These are phyloP conservation scores for Tapirus indicus DNA, from an alignment of 2,797 vertebrate genomes.

Conservation along the genomic window DNA sequence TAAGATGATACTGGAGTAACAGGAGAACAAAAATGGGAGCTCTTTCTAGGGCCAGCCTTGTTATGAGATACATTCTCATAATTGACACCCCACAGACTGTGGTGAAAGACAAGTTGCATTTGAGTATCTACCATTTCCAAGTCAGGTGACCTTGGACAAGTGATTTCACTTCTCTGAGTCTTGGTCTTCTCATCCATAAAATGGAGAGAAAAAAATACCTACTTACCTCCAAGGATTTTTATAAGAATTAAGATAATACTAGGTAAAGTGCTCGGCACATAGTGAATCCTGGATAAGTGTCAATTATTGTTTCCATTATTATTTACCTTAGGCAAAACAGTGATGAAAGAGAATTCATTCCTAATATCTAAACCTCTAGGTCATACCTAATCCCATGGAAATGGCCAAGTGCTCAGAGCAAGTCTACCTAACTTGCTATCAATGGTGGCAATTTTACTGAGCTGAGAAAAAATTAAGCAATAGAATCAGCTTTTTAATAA, in stretches of 20 bases:
- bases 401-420: background rate
- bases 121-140: background rate
- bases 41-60: background rate
- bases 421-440: background rate
- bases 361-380: background rate
- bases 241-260: background rate
- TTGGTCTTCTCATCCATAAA: slow-evolving; percentile 24
- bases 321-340: background rate
- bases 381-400: background rate
- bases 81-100: background rate
- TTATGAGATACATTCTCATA: background rate
- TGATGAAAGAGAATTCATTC: background rate
- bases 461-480: background rate
- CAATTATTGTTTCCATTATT: background rate
- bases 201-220: background rate
- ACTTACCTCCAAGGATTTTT: background rate
- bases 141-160: background rate
- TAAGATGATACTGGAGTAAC: background rate
- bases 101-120: background rate
- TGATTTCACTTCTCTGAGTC: background rate
- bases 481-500: background rate
- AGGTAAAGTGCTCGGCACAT: background rate
- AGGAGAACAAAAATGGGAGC: background rate
- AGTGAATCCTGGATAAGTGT: background rate
- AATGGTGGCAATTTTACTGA: background rate